Percentiles rank a stretch among this genome's conserved stretches.
Evolutionary conservation across 92 coral and sea anemone genomes (phyloP).

Genomic region (Phenganax stokvisi): DNA sequence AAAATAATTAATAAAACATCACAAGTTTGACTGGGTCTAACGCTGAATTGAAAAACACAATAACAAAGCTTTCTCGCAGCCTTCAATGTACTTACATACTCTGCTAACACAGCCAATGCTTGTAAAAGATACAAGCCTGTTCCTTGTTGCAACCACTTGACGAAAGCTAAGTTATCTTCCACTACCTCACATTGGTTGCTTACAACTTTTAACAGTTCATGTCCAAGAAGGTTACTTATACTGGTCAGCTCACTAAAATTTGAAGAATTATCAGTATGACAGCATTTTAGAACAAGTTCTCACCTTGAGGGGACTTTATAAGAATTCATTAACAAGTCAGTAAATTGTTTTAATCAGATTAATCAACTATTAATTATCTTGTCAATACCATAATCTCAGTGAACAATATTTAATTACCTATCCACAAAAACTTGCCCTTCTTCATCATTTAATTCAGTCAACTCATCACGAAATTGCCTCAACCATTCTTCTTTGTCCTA

Average conservation of each 20-base stretch:
- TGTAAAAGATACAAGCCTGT: slow-evolving; percentile 22
- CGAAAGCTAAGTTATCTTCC: slow-evolving; percentile 25
- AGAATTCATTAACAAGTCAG: too few species aligned
- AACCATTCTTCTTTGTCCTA: slow-evolving; percentile 29
- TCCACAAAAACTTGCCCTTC: not conserved
- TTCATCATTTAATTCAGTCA: not conserved
- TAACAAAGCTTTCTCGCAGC: not conserved
- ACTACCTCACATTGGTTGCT: slow-evolving; percentile 27
- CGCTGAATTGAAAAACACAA: not conserved
- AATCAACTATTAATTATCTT: not conserved
- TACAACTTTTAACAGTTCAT: slow-evolving; percentile 29
- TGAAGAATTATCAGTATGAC: not conserved
- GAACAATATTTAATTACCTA: not conserved
- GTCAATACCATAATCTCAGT: not conserved
- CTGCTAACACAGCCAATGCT: slow-evolving; percentile 21
- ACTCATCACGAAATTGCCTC: not conserved
- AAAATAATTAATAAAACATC: not conserved
- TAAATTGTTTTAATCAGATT: not conserved
- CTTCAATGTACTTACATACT: not conserved
- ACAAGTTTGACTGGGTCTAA: not conserved
- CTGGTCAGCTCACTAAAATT: slow-evolving; percentile 25
- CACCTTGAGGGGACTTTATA: too few species aligned
- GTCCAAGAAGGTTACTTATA: slow-evolving; percentile 29
- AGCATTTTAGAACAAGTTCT: too few species aligned
- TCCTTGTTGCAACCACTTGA: slow-evolving; percentile 16